Base-by-base conservation (phyloP, 2,797 vertebrate genomes). In the Kryptopterus vitreolus region DNA sequence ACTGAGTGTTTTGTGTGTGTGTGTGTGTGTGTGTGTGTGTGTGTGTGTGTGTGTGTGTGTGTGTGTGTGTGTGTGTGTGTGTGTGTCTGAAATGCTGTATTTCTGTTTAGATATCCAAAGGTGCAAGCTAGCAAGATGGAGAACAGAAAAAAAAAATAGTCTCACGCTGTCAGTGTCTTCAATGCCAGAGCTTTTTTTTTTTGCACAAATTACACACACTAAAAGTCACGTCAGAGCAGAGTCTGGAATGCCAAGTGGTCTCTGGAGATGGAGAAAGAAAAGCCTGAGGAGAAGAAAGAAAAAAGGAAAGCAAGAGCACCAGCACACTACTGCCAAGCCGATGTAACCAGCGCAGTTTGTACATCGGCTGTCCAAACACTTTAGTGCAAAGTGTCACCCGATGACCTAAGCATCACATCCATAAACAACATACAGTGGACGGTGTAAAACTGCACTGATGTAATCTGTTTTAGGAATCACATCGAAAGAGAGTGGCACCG, bases 391-490 rank as follows among this genome's bases (percentile, higher is more conserved):
- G 35, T 52, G 29, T 59, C 24, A 59, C 13, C 55, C 24, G 20
- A 20, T 26, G 24, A 29, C 18, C 33, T 22, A 50, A n/a, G 50
- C 31, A 55, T 33, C 50, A n/a, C 35, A 46, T 46, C 35, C 4
- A 16, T 18, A 59, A 59, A 59, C 16, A 46, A 46, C 38, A 55
- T 55, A 35, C 22, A 35, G 31, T 22, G 35, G 52, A 72, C 18
- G 38, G 35, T 50, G 43, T 63, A 82, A 76, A 82, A 78, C 82
- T 78, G 46, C 8, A 71, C 48, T 81, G 78, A 82, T 86, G 83
- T 73, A 79, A 82, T 78, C 29, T 12, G 68, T 26, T 33, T 35
- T 22, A 43, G 31, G 22, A 76, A 74, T 59, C 66, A 72, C 57
- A 69, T 22, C 20, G 7, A 68, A 73, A 9, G 29, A 78, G 63